phyloP scores from a whole-genome alignment of 2,888 invertebrate species.

The Lordiphosa fenestrarum region DNA sequence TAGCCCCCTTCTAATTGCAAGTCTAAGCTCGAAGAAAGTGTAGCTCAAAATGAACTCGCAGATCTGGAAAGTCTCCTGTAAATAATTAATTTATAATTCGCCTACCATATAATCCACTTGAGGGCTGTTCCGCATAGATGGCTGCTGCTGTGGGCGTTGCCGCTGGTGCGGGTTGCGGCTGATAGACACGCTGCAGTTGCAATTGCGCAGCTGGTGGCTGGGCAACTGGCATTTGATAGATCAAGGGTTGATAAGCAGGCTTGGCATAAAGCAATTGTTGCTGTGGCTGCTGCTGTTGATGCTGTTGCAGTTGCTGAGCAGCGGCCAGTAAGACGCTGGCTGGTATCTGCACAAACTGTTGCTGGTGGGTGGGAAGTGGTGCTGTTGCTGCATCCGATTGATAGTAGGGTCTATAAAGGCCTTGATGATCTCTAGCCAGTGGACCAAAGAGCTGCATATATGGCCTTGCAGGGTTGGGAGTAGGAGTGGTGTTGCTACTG shows the following conservation, averaged over 20 bases:
- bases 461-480: constrained; percentile 23
- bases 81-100: too few relatives aligned
- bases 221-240: constrained; percentile 41
- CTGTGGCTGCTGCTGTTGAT: constrained; percentile 38
- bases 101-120: not conserved
- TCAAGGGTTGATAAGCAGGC: constrained; percentile 34
- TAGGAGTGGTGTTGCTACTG: constrained; percentile 19
- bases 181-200: constrained; percentile 28
- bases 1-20: too few relatives aligned
- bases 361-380: constrained; percentile 14
- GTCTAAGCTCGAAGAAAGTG: too few relatives aligned
- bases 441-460: constrained; percentile 61
- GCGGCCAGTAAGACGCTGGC: constrained; percentile 61
- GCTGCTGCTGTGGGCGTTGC: constrained; percentile 24
- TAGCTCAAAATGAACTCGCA: too few relatives aligned
- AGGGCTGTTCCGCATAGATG: constrained; percentile 45
- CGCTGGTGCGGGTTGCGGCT: constrained; percentile 19
- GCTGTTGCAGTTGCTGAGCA: constrained; percentile 57
- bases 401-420: constrained; percentile 62
- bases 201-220: constrained; percentile 11
- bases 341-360: constrained; percentile 65
- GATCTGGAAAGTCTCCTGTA: too few relatives aligned
- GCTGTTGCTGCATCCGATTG: constrained; percentile 38
- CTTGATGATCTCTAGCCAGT: constrained; percentile 68
- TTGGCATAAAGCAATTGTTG: constrained; percentile 45